Percentiles rank a stretch among this genome's conserved stretches.
Evolutionary conservation across 2,113 vertebrate species (phyloP).

Genomic region (Hippotragus niger): DNA sequence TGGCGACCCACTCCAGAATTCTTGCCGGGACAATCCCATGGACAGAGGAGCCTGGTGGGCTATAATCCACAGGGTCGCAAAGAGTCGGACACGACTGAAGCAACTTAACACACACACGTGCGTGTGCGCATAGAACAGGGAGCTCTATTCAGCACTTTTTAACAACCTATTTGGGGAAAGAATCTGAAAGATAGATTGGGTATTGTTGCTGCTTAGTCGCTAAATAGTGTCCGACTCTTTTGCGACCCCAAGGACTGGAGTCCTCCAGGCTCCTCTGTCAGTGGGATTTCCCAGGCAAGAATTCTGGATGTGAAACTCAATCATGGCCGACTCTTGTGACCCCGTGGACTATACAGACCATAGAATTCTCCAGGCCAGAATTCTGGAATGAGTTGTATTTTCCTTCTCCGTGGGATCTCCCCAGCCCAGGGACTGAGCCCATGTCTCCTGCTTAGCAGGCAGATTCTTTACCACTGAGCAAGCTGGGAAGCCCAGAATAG

Average conservation of each 20-base stretch:
- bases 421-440: neutral
- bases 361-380: neutral
- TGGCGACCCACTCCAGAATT: neutral
- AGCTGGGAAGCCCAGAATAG: neutral
- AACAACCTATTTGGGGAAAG: neutral
- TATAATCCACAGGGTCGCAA: neutral
- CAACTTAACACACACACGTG: fast-evolving
- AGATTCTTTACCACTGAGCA: neutral
- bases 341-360: neutral
- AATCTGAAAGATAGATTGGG: neutral
- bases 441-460: neutral
- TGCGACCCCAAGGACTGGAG: neutral
- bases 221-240: neutral
- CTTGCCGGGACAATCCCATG: neutral
- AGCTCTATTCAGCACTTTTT: neutral
- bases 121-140: fast-evolving
- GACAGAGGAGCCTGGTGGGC: neutral
- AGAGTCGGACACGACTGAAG: neutral
- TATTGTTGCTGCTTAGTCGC: fast-evolving
- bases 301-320: neutral
- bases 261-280: neutral
- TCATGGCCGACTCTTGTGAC: neutral
- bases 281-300: neutral
- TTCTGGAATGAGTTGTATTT: neutral
- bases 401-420: neutral